Percentiles rank a stretch among this genome's conserved stretches.
Evolutionary conservation across 2,797 vertebrate species (phyloP).

Genomic region (Etheostoma perlongum): DNA sequence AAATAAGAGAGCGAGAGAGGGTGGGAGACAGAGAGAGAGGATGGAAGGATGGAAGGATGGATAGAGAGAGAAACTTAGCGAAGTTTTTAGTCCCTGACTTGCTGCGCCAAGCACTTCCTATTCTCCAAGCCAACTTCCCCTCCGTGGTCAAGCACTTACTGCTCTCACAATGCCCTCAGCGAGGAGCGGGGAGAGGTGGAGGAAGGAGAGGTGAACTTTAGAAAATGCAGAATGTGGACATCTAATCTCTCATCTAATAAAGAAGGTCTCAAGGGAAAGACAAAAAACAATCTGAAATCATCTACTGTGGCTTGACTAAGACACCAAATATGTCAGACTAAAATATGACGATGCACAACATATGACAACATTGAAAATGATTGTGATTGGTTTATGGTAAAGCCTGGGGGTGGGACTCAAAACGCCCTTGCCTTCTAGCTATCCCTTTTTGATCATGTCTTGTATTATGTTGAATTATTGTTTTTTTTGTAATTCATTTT

Average conservation of each 20-base stretch:
- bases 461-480: too few species aligned
- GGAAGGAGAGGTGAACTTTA: not conserved
- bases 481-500: too few species aligned
- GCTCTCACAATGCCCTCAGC: constrained; percentile 68
- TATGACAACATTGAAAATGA: not conserved
- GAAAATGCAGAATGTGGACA: constrained; percentile 1
- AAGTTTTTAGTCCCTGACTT: constrained; percentile 85
- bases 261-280: not conserved
- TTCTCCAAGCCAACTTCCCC: constrained; percentile 80
- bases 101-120: constrained; percentile 86
- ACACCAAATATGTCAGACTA: not conserved
- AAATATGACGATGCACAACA: not conserved
- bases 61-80: constrained; percentile 81
- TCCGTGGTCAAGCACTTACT: constrained; percentile 80
- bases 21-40: constrained; percentile 41
- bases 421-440: too few species aligned
- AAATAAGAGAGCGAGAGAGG: constrained; percentile 66
- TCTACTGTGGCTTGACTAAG: not conserved
- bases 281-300: not conserved
- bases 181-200: constrained; percentile 28
- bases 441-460: too few species aligned
- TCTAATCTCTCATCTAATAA: not conserved
- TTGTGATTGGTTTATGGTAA: not conserved
- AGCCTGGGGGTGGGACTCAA: not conserved
- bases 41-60: constrained; percentile 51